Percentiles rank a stretch among this genome's conserved stretches.
These are phyloP conservation scores for Xanthorhoe designata DNA, from an alignment of 2,888 invertebrate species.

Conservation along the genomic window DNA sequence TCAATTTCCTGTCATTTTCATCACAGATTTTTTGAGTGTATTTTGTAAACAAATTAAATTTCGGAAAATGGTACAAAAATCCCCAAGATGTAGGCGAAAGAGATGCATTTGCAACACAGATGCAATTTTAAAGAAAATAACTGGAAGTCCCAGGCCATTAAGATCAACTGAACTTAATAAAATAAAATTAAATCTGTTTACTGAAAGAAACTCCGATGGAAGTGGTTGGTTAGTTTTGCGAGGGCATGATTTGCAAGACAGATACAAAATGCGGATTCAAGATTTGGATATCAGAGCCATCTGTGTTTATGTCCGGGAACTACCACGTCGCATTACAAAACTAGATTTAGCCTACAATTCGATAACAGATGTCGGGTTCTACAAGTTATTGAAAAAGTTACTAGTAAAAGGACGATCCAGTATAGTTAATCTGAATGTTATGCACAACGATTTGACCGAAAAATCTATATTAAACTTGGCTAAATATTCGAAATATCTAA, in stretches of 20 bases:
- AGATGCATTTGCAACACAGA: conserved; percentile 68
- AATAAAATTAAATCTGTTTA: conserved; percentile 69
- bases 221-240: conserved; percentile 78
- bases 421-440: conserved; percentile 82
- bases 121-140: conserved; percentile 60
- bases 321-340: conserved; percentile 73
- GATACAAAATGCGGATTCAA: conserved; percentile 69
- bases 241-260: conserved; percentile 81
- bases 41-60: conserved; percentile 24
- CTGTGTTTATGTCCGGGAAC: conserved; percentile 72
- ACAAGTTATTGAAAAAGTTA: conserved; percentile 70
- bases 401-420: conserved; percentile 76
- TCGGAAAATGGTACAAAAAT: conserved; percentile 20
- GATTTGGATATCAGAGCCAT: conserved; percentile 81
- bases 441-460: conserved; percentile 82
- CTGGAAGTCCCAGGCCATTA: conserved; percentile 53
- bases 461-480: conserved; percentile 69
- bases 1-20: conserved; percentile 1
- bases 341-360: conserved; percentile 85
- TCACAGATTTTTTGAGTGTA: conserved; percentile 5
- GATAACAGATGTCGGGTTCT: conserved; percentile 82
- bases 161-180: conserved; percentile 58
- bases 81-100: conserved; percentile 41
- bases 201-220: conserved; percentile 84
- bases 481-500: conserved; percentile 68